These are phyloP conservation scores for Bombyx mori DNA, from an alignment of 1,140 invertebrate genomes.

Conservation along the genomic window ASM3026992v2 NC_085107.1:20520001-20520500, in stretches of 20 bases:
- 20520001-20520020: too few species aligned
- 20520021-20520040: too few species aligned
- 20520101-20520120: too few species aligned
- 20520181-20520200: too few species aligned
- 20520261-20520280: not conserved
- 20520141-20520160: too few species aligned
- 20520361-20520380: slow-evolving; percentile 1
- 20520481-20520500: too few species aligned
- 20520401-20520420: not conserved
- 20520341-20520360: not conserved
- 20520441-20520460: not conserved
- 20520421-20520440: not conserved
- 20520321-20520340: not conserved
- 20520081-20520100: too few species aligned
- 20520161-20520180: too few species aligned
- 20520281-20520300: not conserved
- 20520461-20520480: not conserved
- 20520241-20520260: not conserved
- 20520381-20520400: slow-evolving; percentile 3
- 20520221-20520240: not conserved
- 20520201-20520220: too few species aligned
- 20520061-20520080: too few species aligned
- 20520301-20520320: not conserved
- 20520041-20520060: too few species aligned
- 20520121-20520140: too few species aligned